phyloP scores from a whole-genome alignment of 2,888 invertebrate species.

The Ramazzottius varieornatus region DNA sequence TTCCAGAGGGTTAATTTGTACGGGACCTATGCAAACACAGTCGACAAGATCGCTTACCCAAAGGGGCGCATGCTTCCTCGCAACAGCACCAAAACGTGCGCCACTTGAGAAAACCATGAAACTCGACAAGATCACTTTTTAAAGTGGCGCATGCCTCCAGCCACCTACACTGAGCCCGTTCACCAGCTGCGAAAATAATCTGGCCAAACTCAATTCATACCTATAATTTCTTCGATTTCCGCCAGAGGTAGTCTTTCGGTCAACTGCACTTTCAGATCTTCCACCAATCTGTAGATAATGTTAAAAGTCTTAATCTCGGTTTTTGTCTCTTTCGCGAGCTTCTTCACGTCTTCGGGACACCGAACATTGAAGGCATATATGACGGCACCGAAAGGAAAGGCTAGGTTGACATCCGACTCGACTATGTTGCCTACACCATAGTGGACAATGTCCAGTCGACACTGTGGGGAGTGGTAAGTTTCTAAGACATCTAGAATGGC shows the following conservation, averaged over 20 bases:
- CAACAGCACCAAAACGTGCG: too few relatives aligned
- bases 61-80: too few relatives aligned
- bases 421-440: conserved; percentile 25
- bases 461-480: conserved; percentile 18
- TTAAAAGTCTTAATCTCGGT: conserved; percentile 44
- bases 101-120: too few relatives aligned
- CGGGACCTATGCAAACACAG: too few relatives aligned
- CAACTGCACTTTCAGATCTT: conserved; percentile 49
- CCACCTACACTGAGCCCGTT: too few relatives aligned
- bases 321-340: conserved; percentile 29
- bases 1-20: too few relatives aligned
- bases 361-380: conserved; percentile 67
- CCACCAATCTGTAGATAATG: conserved; percentile 73
- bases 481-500: conserved; percentile 24
- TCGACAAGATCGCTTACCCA: too few relatives aligned
- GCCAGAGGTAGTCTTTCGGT: conserved; percentile 39
- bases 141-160: too few relatives aligned
- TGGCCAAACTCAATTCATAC: too few relatives aligned
- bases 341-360: conserved; percentile 17
- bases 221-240: conserved; percentile 47
- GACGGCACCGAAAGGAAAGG: conserved; percentile 31
- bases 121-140: too few relatives aligned
- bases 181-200: too few relatives aligned
- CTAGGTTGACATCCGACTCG: conserved; percentile 23
- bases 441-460: conserved; percentile 23